Percentiles rank a stretch among this genome's conserved stretches.
Conservation (phyloP, 2,888 invertebrate species). For the Plagodis dolabraria region DNA sequence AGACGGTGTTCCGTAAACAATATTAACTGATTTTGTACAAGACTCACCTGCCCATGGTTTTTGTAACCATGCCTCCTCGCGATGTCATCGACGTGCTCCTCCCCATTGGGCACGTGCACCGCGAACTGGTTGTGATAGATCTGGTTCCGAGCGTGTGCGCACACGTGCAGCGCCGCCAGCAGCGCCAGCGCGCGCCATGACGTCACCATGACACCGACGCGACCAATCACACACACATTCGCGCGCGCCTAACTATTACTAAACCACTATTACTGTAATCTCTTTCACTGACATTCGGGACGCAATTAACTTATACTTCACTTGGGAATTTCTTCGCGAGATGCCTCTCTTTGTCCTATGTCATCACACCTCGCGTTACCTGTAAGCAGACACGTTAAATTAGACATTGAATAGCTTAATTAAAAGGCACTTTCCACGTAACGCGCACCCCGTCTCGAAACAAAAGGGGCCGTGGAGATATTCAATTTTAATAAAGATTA, state of each 20-base stretch:
- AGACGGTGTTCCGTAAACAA: no score
- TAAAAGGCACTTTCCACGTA: conserved; percentile 57
- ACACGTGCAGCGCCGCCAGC: conserved; percentile 55
- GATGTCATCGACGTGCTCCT: conserved; percentile 89
- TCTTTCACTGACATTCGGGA: conserved; percentile 36
- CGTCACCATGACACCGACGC: conserved; percentile 66
- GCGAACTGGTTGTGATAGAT: conserved; percentile 94
- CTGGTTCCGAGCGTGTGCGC: conserved; percentile 55
- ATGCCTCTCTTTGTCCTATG: conserved; percentile 35
- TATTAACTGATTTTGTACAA: no score
- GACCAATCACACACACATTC: conserved; percentile 61
- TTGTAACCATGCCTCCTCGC: conserved; percentile 94
- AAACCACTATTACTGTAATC: conserved; percentile 33
- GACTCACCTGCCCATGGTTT: conserved; percentile 94
- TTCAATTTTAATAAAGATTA: conserved; percentile 73
- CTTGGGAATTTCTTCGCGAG: conserved; percentile 11
- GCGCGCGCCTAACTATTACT: conserved; percentile 42
- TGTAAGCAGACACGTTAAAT: conserved; percentile 50
- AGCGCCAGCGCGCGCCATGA: conserved; percentile 75
- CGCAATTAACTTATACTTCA: conserved; percentile 26
- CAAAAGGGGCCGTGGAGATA: conserved; percentile 59
- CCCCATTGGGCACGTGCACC: conserved; percentile 90
- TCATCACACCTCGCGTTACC: conserved; percentile 59
- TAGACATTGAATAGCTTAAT: conserved; percentile 52
- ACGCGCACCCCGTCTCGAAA: conserved; percentile 51